Base-by-base conservation (phyloP, 2,113 vertebrate species). In the Lontra canadensis region DNA sequence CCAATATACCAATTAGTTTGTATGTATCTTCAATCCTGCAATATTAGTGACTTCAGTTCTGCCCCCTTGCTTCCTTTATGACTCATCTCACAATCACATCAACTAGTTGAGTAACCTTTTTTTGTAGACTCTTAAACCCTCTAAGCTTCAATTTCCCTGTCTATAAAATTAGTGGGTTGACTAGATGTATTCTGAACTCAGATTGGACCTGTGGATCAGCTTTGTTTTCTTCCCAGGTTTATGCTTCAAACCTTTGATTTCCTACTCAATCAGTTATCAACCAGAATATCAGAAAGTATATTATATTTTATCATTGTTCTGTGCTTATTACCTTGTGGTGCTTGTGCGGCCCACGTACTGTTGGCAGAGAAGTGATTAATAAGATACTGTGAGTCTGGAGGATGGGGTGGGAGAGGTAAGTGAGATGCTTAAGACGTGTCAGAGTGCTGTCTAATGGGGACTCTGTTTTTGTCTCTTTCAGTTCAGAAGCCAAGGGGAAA, bases 161-260 rank as follows among this genome's bases (percentile, higher is more conserved):
- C 36, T 80, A 6, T 94, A 85, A 87, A 94, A 67, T 87, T n/a
- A 63, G 13, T 29, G 25, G 39, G 42, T 88, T 96, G 92, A 90
- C 74, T 67, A 47, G 80, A 90, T 81, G 18, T 83, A 71, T 44
- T 83, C 34, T 88, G 81, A 96, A 44, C 91, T 92, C 61, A 91
- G 83, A 76, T 49, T 49, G 44, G 83, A 61, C 79, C 42, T 90
- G 26, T 55, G 15, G 31, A 80, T 79, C 17, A 82, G 42, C 49
- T 95, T 84, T 82, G 42, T 76, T 88, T 97, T 52, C 49, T n/a
- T 80, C n/a, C 12, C 15, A 65, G 71, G 2, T 13, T 82, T 95
- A 18, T 76, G 47, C 42, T 93, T 93, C 87, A 69, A 55, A 78
- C 31, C 17, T 76, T 31, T 65, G 31, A 82, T 69, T 90, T 93